phyloP scores from a whole-genome alignment of 1,140 invertebrate genomes.

The Hirudo medicinalis region DNA sequence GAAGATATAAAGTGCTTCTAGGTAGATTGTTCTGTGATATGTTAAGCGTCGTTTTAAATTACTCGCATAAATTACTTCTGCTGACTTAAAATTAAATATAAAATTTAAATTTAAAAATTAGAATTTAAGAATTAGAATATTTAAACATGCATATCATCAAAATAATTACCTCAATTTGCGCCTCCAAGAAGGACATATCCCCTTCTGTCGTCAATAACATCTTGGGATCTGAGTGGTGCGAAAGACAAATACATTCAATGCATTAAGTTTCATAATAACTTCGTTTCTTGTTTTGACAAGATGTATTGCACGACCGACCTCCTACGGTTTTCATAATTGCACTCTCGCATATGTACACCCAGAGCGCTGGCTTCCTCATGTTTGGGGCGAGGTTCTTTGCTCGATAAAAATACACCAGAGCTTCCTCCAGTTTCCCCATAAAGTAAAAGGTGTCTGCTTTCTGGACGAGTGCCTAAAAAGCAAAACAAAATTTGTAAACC shows the following conservation, averaged over 20 bases:
- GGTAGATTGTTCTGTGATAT: no score
- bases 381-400: background rate
- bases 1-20: no score
- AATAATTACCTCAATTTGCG: background rate
- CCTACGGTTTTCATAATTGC: background rate
- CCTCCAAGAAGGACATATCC: background rate
- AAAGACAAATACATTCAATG: background rate
- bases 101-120: no score
- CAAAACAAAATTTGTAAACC: background rate
- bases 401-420: background rate
- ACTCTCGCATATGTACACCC: background rate
- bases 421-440: conserved; percentile 7
- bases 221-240: background rate
- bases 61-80: no score
- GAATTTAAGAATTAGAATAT: no score
- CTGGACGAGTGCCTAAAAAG: background rate
- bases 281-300: background rate
- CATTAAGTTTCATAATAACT: background rate
- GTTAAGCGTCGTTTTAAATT: no score
- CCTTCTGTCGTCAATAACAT: background rate
- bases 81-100: no score
- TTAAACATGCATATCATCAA: no score
- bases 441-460: conserved; percentile 10
- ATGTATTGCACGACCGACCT: background rate
- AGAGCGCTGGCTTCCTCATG: background rate